phyloP scores from a whole-genome alignment of 1,140 invertebrate species.

The Aphelenchoides fujianensis region DNA sequence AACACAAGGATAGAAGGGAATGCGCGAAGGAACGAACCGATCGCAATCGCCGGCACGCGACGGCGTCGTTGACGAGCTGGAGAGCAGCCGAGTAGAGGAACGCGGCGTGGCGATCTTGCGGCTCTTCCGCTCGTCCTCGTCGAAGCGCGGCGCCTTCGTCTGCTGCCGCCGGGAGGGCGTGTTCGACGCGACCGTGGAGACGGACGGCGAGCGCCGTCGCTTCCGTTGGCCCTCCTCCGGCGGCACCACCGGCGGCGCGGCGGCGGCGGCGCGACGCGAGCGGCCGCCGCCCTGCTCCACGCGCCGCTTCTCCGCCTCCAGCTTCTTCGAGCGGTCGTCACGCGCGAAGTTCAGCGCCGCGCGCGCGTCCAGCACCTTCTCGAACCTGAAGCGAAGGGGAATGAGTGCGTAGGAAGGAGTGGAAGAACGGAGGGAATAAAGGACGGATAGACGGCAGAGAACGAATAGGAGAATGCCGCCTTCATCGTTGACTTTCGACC shows the following conservation, averaged over 20 bases:
- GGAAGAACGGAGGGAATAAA: no score
- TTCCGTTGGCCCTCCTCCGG: neutral
- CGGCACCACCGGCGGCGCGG: neutral
- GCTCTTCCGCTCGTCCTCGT: neutral
- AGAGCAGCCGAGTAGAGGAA: neutral
- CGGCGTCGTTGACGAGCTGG: neutral
- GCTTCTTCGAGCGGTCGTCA: slow-evolving; percentile 23
- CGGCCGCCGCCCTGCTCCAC: neutral
- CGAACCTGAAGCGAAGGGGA: slow-evolving; percentile 24
- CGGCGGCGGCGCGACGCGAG: neutral
- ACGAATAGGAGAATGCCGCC: no score
- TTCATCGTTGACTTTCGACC: neutral
- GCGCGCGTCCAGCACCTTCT: slow-evolving; percentile 15
- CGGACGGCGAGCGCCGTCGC: neutral
- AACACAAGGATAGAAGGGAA: neutral
- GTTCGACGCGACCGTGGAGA: neutral
- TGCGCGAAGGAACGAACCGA: neutral
- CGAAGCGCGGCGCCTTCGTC: neutral
- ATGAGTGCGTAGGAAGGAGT: no score
- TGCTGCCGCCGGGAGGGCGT: neutral
- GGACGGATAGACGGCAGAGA: no score
- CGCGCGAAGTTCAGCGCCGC: slow-evolving; percentile 18
- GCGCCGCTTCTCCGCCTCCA: slow-evolving; percentile 24
- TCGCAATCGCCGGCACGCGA: slow-evolving; percentile 1
- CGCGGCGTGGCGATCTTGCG: neutral